These are phyloP conservation scores for Agriopis aurantiaria DNA, from an alignment of 2,888 invertebrate species.

Conservation along the genomic window DNA sequence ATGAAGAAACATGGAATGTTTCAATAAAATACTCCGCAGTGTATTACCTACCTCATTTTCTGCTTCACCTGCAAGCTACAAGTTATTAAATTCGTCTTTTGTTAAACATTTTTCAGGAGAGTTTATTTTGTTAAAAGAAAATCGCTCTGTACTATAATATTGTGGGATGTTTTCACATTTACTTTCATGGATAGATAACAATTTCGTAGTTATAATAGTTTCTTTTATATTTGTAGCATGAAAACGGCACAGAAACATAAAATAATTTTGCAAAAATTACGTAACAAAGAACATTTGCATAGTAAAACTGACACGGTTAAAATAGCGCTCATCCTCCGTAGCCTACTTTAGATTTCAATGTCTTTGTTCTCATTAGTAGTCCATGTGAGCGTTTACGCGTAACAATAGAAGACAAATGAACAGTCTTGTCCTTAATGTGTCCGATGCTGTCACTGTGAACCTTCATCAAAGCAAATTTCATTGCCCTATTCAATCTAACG, in stretches of 20 bases:
- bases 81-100: slow-evolving; percentile 47
- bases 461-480: slow-evolving; percentile 46
- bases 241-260: background rate
- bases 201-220: slow-evolving; percentile 32
- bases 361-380: slow-evolving; percentile 35
- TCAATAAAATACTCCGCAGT: slow-evolving; percentile 25
- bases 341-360: slow-evolving; percentile 35
- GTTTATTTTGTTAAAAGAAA: slow-evolving; percentile 42
- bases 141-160: slow-evolving; percentile 35
- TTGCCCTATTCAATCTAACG: slow-evolving; percentile 43
- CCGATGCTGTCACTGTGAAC: slow-evolving; percentile 33
- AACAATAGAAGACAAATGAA: slow-evolving; percentile 47
- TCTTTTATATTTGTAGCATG: slow-evolving; percentile 32
- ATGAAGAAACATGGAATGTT: slow-evolving; percentile 30
- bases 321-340: background rate
- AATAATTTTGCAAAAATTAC: slow-evolving; percentile 2
- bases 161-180: slow-evolving; percentile 32
- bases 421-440: slow-evolving; percentile 35
- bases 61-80: slow-evolving; percentile 47
- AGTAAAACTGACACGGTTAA: slow-evolving; percentile 10
- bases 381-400: slow-evolving; percentile 32
- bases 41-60: slow-evolving; percentile 43
- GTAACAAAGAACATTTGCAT: background rate
- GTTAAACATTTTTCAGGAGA: slow-evolving; percentile 47
- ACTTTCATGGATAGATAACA: slow-evolving; percentile 34